These are phyloP conservation scores for Calliphora vicina DNA, from an alignment of 1,140 invertebrate species.

Conservation along the genomic window DNA sequence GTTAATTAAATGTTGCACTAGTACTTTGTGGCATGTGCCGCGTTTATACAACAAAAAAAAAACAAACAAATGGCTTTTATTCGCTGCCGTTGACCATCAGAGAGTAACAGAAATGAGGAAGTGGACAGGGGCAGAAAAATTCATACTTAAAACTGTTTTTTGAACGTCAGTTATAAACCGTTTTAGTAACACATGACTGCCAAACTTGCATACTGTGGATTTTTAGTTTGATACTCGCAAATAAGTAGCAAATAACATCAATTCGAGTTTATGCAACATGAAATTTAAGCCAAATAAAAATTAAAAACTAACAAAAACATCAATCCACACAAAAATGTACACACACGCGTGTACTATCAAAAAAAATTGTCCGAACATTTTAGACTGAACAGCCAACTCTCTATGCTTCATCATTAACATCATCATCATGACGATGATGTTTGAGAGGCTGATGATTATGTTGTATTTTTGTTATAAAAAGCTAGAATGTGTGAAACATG, in stretches of 20 bases:
- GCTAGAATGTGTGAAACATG: not conserved
- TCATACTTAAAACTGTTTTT: not conserved
- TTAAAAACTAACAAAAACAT: not conserved
- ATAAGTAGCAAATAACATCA: slow-evolving; percentile 17
- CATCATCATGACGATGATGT: not conserved
- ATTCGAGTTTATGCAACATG: not conserved
- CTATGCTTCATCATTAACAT: not conserved
- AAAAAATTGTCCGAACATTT: too few species aligned
- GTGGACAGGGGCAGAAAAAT: too few species aligned
- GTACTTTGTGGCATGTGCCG: not conserved
- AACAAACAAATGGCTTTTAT: not conserved
- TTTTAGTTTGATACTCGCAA: not conserved
- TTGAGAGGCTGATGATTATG: not conserved
- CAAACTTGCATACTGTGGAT: slow-evolving; percentile 1
- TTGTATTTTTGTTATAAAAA: not conserved
- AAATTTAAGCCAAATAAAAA: not conserved
- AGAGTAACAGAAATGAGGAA: not conserved
- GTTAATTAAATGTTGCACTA: not conserved
- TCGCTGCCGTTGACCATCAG: not conserved
- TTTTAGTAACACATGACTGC: slow-evolving; percentile 30
- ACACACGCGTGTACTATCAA: too few species aligned
- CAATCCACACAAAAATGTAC: not conserved
- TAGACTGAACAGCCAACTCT: not conserved
- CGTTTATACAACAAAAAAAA: not conserved
- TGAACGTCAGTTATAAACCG: slow-evolving; percentile 14